phyloP scores from a whole-genome alignment of 2,113 vertebrate species.

The Andinoacara biseriatus region DNA sequence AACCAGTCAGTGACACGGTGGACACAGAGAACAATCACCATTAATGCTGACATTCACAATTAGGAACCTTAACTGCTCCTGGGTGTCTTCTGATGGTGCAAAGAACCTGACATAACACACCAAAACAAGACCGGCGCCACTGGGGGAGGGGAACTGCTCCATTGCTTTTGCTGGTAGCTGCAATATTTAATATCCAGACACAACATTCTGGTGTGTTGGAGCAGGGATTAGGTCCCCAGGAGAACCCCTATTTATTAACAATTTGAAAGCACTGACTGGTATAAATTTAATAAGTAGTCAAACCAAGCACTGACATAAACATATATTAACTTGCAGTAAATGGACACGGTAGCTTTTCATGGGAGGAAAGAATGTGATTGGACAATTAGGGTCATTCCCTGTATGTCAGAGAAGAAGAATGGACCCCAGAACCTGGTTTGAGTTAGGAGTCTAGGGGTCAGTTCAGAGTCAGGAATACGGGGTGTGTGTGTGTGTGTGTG shows the following conservation, averaged over 20 bases:
- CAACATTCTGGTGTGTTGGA: neutral
- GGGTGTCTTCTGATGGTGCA: neutral
- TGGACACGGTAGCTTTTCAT: neutral
- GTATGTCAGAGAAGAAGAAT: too few species aligned
- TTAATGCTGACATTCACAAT: constrained; percentile 12
- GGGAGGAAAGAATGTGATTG: neutral
- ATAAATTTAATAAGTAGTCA: neutral
- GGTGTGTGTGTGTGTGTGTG: neutral
- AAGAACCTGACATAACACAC: neutral
- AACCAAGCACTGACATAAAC: neutral
- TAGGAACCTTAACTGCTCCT: neutral
- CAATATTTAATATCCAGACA: neutral
- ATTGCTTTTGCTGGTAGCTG: neutral
- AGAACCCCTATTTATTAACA: neutral
- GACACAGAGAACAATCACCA: neutral
- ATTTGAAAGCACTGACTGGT: neutral
- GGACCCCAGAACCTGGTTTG: neutral
- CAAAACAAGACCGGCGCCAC: neutral
- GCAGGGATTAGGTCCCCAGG: neutral
- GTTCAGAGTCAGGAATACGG: neutral
- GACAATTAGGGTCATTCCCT: neutral
- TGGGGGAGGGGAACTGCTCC: neutral
- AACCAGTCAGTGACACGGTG: neutral
- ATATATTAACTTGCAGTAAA: neutral
- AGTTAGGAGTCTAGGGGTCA: neutral